Evolutionary conservation across 2,888 invertebrate species (phyloP).

Genomic region (Rapana venosa): DNA sequence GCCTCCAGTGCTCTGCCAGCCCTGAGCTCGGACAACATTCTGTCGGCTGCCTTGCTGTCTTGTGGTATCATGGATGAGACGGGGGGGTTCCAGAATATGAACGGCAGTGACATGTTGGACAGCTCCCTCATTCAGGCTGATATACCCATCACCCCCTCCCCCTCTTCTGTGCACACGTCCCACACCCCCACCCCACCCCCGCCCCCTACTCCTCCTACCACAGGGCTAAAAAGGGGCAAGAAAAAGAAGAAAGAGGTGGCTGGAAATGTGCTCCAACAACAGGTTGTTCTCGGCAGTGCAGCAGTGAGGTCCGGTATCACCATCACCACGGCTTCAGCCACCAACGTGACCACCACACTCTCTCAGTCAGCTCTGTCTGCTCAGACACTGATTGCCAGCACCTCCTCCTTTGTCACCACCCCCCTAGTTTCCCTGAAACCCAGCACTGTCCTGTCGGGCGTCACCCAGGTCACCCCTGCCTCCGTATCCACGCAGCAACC

Average conservation of each 20-base stretch:
- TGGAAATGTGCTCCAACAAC: slow-evolving; percentile 2
- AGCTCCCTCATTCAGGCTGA: too few relatives aligned
- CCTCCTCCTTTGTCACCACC: slow-evolving; percentile 26
- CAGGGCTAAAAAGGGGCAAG: slow-evolving; percentile 1
- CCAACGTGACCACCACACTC: slow-evolving; percentile 62
- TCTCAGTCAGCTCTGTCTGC: slow-evolving; percentile 57
- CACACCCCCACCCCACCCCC: slow-evolving; percentile 21
- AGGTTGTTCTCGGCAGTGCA: slow-evolving; percentile 36
- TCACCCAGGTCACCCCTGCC: background rate
- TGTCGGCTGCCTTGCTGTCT: slow-evolving; percentile 45
- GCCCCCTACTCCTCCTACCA: background rate
- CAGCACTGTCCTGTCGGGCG: background rate
- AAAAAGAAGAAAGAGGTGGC: slow-evolving; percentile 36
- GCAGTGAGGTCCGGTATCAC: background rate
- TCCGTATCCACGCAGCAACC: background rate
- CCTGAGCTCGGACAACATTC: slow-evolving; percentile 35
- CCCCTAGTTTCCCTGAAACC: background rate
- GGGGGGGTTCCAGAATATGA: background rate
- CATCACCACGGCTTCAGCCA: slow-evolving; percentile 52
- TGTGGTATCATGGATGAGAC: slow-evolving; percentile 42
- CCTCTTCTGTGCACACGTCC: slow-evolving; percentile 43
- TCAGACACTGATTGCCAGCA: slow-evolving; percentile 33
- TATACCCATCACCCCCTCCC: slow-evolving; percentile 27
- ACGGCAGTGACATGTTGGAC: slow-evolving; percentile 3
- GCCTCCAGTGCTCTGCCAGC: background rate